Evolutionary conservation across 2,797 vertebrate species (phyloP).

Genomic region (Pelochelys cantorii): DNA sequence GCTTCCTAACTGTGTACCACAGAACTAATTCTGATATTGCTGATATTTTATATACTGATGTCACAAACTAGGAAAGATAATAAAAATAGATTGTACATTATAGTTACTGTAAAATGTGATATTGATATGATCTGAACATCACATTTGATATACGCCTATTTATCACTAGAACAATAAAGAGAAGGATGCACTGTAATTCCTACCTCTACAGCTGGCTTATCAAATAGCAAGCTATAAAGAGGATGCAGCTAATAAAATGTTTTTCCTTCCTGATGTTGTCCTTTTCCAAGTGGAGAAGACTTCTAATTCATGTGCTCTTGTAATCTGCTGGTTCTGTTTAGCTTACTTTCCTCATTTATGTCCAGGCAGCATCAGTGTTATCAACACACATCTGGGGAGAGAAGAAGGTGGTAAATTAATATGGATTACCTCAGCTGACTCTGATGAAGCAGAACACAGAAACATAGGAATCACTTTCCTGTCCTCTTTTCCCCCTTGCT

Average conservation of each 20-base stretch:
- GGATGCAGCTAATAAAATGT: not conserved
- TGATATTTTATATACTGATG: conserved; percentile 42
- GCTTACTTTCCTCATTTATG: conserved; percentile 2
- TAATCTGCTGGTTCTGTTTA: not conserved
- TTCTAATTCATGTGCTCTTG: not conserved
- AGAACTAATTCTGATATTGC: conserved; percentile 38
- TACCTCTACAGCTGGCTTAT: not conserved
- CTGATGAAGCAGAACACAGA: not conserved
- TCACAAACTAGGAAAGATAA: conserved; percentile 37
- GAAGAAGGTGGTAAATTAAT: not conserved
- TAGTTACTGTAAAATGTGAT: conserved; percentile 44
- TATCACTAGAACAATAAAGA: conserved; percentile 13
- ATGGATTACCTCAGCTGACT: not conserved
- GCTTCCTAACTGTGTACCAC: conserved; percentile 22
- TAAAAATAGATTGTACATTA: conserved; percentile 58
- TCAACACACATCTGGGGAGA: not conserved
- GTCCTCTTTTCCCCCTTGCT: not conserved
- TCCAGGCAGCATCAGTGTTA: not conserved
- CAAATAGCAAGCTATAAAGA: not conserved
- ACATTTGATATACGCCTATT: not conserved
- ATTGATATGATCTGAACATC: conserved; percentile 31
- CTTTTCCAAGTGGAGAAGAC: conserved; percentile 4
- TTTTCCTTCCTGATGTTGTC: not conserved
- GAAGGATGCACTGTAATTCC: not conserved
- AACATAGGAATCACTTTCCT: not conserved